A percentile compares a stretch with the other conserved stretches of the same genome.
Evolutionary conservation across 2,797 vertebrate genomes (phyloP).

Genomic region (Sciurus vulgaris): DNA sequence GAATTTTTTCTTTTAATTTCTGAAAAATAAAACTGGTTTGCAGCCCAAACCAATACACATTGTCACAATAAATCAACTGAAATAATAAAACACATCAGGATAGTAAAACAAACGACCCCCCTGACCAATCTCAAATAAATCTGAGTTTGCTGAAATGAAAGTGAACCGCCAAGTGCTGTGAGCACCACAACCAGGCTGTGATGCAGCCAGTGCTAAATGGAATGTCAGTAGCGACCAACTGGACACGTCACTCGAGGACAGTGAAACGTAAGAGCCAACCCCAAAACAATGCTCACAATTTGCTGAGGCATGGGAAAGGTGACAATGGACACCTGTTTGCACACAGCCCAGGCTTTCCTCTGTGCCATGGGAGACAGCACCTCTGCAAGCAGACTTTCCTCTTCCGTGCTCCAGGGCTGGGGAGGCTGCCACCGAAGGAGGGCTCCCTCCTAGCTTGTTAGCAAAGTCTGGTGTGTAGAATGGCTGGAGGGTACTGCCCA

Average conservation of each 20-base stretch:
- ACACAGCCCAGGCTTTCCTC: too few species aligned
- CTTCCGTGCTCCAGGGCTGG: neutral
- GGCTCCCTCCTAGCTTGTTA: neutral
- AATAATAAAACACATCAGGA: neutral
- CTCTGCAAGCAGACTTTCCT: neutral
- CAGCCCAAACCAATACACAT: neutral
- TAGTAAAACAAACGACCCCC: neutral
- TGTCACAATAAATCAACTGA: neutral
- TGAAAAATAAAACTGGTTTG: neutral
- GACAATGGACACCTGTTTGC: neutral
- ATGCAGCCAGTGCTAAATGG: neutral
- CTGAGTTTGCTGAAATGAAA: neutral
- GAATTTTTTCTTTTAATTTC: neutral
- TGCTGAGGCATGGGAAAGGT: neutral
- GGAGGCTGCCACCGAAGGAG: neutral
- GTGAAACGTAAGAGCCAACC: neutral
- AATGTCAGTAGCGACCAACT: too few species aligned
- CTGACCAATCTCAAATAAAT: neutral
- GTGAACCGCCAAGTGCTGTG: neutral
- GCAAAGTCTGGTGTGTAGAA: neutral
- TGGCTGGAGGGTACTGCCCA: neutral
- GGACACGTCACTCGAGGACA: neutral
- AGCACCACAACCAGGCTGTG: accelerated
- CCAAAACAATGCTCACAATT: neutral
- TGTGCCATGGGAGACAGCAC: neutral